Percentiles rank a stretch among this genome's conserved stretches.
Conservation (phyloP, 2,888 invertebrate genomes). For the Creontiades dilutus region DNA sequence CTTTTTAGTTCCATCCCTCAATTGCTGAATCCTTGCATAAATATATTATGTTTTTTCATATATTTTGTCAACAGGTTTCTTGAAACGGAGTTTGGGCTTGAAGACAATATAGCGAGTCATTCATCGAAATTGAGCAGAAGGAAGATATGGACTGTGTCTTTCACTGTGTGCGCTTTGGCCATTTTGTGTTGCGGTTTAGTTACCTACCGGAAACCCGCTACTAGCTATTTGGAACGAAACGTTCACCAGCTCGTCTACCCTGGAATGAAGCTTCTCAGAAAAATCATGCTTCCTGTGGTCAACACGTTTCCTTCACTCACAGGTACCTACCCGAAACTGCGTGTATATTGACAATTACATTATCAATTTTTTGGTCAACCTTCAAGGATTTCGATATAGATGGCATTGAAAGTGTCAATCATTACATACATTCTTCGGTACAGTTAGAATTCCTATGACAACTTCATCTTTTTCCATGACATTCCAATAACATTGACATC, state of each 20-base stretch:
- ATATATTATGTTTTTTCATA: too few relatives aligned
- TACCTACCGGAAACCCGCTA: conserved; percentile 82
- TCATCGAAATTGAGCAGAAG: conserved; percentile 43
- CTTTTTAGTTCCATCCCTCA: too few relatives aligned
- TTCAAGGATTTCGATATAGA: too few relatives aligned
- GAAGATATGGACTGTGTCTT: conserved; percentile 64
- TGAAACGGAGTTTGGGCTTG: conserved; percentile 72
- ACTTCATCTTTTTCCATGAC: too few relatives aligned
- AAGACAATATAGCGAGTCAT: conserved; percentile 60
- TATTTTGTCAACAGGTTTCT: conserved; percentile 77
- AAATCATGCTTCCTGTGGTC: conserved; percentile 87
- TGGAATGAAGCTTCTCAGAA: conserved; percentile 86
- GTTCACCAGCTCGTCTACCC: conserved; percentile 91
- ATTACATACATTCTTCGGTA: too few relatives aligned
- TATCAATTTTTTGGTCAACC: too few relatives aligned
- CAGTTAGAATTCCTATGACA: too few relatives aligned
- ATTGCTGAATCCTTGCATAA: too few relatives aligned
- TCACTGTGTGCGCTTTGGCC: conserved; percentile 60
- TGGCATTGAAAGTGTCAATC: too few relatives aligned
- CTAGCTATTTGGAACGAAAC: conserved; percentile 85
- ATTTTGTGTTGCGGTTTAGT: conserved; percentile 78
- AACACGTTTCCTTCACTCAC: conserved; percentile 86
- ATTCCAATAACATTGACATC: too few relatives aligned
- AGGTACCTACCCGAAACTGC: too few relatives aligned
- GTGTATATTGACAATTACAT: too few relatives aligned